Base-by-base conservation (phyloP, 2,113 vertebrate species). In the Amphiprion ocellaris region DNA sequence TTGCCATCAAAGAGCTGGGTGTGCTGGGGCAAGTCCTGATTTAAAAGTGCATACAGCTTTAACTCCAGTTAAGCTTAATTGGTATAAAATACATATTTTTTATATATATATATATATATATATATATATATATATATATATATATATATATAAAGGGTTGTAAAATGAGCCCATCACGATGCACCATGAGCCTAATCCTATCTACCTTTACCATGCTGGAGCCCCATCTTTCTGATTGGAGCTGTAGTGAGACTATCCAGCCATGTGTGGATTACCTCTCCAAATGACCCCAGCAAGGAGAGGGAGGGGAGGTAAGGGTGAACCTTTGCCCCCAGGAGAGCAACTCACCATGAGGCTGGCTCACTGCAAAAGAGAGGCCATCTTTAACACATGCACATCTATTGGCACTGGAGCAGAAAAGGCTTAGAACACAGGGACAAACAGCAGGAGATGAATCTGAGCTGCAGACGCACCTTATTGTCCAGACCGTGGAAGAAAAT, bases 321-420 rank as follows among this genome's bases (percentile, higher is more conserved):
- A 82, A 92, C 89, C 83, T 80, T 70, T 75, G 68, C 84, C 84
- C 92, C 84, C 90, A 62, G 56, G 93, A 93, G 92, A 92, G 81
- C 76, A 88, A 75, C 90, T 87, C 59, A 52, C 81, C 86, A 90
- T 87, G 84, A 92, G 78, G 83, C 73, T 12, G 30, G 75, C 74
- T 78, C 59, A 63, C 74, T 26, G 58, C 76, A 82, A 78, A 79
- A 84, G 69, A 81, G 8, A 67, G 71, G 71, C 79, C 56, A 37
- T 78, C 81, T 92, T 89, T 92, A 90, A 94, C 87, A 92, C 91
- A 94, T 94, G 93, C 92, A 93, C 93, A 94, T 94, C 69, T 88
- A 93, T 94, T 92, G 91, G 91, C 93, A 93, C 4, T 93, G 87
- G 77, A 93, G 89, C 92, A 92, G 89, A 94, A 93, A 92, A 77